phyloP scores from a whole-genome alignment of 92 coral and sea anemone species.

The Bergia puertoricense region DNA sequence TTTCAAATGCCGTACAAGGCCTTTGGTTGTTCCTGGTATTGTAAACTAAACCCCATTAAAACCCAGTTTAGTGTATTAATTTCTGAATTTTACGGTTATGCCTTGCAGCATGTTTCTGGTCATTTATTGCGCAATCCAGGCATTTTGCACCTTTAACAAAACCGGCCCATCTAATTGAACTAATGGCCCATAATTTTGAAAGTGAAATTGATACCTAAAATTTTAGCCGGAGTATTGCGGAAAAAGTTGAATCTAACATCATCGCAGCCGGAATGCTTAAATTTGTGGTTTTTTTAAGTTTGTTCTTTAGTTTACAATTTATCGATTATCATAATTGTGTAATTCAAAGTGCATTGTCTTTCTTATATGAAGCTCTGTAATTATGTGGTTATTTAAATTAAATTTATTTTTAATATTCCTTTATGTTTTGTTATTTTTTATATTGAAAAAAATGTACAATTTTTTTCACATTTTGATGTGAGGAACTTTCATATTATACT shows the following conservation, averaged over 20 bases:
- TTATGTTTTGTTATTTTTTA: too few relatives aligned
- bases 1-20: conserved; percentile 12
- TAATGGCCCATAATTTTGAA: conserved; percentile 14
- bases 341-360: too few relatives aligned
- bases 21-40: conserved; percentile 9
- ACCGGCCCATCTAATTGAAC: background rate
- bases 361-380: too few relatives aligned
- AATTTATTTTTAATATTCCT: too few relatives aligned
- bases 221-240: background rate
- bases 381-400: too few relatives aligned
- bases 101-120: conserved; percentile 18
- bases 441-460: too few relatives aligned
- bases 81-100: conserved; percentile 14
- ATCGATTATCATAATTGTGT: background rate
- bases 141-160: conserved; percentile 22
- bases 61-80: background rate
- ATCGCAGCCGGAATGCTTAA: background rate
- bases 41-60: background rate
- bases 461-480: too few relatives aligned
- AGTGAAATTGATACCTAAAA: conserved; percentile 6
- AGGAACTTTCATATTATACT: too few relatives aligned
- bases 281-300: background rate
- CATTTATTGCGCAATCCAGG: background rate
- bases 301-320: background rate
- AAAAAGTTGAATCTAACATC: background rate